phyloP scores from a whole-genome alignment of 2,888 invertebrate genomes.

The Melanostoma mellinum region DNA sequence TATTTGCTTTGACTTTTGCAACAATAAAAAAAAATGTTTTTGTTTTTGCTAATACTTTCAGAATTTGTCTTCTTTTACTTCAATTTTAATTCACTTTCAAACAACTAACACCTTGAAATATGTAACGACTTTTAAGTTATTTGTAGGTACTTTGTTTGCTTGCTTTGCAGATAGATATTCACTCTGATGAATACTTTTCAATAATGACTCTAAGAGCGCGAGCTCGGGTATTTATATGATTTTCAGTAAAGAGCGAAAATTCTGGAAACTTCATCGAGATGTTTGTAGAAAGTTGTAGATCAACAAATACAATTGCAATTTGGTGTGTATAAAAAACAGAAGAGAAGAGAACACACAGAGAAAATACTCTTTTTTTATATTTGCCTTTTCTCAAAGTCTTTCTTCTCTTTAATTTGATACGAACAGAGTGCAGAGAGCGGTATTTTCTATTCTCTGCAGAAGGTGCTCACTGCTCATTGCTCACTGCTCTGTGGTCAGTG shows the following conservation, averaged over 20 bases:
- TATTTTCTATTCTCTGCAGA: no score
- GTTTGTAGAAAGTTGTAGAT: slow-evolving; percentile 43
- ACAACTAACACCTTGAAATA: no score
- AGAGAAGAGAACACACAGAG: neutral
- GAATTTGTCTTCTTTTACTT: no score
- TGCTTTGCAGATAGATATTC: neutral
- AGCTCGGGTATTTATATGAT: slow-evolving; percentile 56
- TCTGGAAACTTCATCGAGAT: slow-evolving; percentile 39
- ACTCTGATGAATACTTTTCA: neutral
- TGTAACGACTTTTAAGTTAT: no score
- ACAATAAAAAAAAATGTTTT: neutral
- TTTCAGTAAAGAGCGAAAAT: slow-evolving; percentile 31
- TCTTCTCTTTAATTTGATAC: no score
- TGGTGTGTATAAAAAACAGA: neutral
- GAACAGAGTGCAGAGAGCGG: no score
- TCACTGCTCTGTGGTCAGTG: no score
- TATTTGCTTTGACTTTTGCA: neutral
- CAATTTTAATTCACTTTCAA: no score
- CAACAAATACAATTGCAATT: no score
- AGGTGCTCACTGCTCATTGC: no score
- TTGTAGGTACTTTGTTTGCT: neutral
- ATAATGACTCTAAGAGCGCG: slow-evolving; percentile 36
- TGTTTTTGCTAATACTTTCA: neutral
- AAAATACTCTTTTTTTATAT: no score
- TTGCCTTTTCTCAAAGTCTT: no score